phyloP scores from a whole-genome alignment of 2,888 invertebrate genomes.

The Megaustenia siamemsis region DNA sequence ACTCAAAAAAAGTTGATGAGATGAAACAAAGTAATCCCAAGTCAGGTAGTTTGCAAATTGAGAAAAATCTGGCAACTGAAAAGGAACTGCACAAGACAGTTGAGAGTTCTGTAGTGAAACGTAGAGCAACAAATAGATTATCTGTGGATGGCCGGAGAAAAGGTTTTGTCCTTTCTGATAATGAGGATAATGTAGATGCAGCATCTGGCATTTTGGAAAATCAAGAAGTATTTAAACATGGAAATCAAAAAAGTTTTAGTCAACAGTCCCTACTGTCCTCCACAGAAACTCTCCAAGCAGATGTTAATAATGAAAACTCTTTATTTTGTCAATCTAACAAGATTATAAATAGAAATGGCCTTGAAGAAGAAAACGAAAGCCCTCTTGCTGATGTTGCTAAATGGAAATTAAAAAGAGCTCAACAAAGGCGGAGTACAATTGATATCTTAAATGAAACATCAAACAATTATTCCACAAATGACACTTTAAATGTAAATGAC shows the following conservation, averaged over 20 bases:
- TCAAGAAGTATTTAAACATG: constrained; percentile 65
- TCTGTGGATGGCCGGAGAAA: constrained; percentile 68
- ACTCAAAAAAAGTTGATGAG: constrained; percentile 69
- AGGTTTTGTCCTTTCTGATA: constrained; percentile 67
- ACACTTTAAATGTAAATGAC: constrained; percentile 57
- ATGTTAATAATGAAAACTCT: constrained; percentile 31
- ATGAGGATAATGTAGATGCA: constrained; percentile 70
- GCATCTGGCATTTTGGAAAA: constrained; percentile 59
- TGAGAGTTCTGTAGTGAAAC: constrained; percentile 54
- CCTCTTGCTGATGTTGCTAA: constrained; percentile 66
- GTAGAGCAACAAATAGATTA: constrained; percentile 66
- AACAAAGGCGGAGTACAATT: constrained; percentile 66
- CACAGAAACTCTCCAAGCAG: constrained; percentile 72
- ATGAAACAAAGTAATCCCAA: constrained; percentile 64
- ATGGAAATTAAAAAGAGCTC: constrained; percentile 68
- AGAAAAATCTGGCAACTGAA: constrained; percentile 61
- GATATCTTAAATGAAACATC: constrained; percentile 67
- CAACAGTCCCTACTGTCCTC: constrained; percentile 73
- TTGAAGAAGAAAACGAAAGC: constrained; percentile 64
- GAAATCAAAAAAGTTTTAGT: constrained; percentile 70
- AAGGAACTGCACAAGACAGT: constrained; percentile 58
- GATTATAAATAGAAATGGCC: constrained; percentile 52
- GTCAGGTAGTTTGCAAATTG: constrained; percentile 73
- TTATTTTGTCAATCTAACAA: constrained; percentile 52
- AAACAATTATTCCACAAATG: background rate